These are phyloP conservation scores for Orius laevigatus DNA, from an alignment of 1,140 invertebrate genomes.

Conservation along the genomic window DNA sequence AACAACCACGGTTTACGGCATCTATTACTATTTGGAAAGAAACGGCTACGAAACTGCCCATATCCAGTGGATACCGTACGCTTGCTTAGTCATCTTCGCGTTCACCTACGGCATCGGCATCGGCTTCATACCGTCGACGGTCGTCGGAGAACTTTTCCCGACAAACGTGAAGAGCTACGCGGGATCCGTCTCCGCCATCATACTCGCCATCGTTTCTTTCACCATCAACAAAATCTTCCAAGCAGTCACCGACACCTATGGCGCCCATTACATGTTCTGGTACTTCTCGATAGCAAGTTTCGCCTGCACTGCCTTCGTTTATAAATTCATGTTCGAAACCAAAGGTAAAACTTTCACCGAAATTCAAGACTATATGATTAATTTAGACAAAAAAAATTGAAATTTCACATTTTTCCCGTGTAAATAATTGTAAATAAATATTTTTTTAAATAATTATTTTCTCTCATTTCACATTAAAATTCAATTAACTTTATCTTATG, in stretches of 20 bases:
- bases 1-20: slow-evolving; percentile 15
- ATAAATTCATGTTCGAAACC: slow-evolving; percentile 39
- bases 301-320: slow-evolving; percentile 39
- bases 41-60: not conserved
- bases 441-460: not conserved
- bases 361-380: slow-evolving; percentile 45
- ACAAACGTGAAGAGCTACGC: slow-evolving; percentile 22
- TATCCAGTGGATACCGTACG: slow-evolving; percentile 20
- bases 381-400: not conserved
- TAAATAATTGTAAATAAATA: not conserved
- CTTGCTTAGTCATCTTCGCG: slow-evolving; percentile 16
- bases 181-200: slow-evolving; percentile 19
- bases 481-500: not conserved
- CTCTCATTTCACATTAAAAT: not conserved
- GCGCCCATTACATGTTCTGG: slow-evolving; percentile 18
- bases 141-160: slow-evolving; percentile 23
- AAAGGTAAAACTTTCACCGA: slow-evolving; percentile 61
- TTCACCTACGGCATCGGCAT: slow-evolving; percentile 21
- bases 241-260: slow-evolving; percentile 8
- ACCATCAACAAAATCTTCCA: slow-evolving; percentile 20
- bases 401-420: not conserved
- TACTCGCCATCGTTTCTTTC: slow-evolving; percentile 19
- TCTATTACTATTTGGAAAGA: slow-evolving; percentile 20
- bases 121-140: slow-evolving; percentile 22
- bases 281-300: slow-evolving; percentile 20